phyloP scores from a whole-genome alignment of 2,888 invertebrate species.

The Isoperla grammatica region DNA sequence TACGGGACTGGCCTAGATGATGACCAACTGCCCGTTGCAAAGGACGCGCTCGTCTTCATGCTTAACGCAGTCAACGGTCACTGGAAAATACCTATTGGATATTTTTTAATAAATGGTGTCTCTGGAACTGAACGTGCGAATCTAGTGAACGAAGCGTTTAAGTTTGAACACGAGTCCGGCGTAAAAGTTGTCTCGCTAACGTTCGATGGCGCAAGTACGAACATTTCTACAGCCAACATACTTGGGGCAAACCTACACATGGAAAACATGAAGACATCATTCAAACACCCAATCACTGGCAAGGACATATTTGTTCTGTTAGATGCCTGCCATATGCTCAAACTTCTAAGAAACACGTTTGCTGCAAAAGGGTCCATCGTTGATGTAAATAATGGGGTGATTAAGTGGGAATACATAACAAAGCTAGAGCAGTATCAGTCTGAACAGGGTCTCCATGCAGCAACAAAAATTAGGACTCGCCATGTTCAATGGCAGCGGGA shows the following conservation, averaged over 20 bases:
- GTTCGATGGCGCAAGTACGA: conserved; percentile 36
- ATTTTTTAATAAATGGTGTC: conserved; percentile 35
- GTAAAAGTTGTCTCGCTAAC: conserved; percentile 33
- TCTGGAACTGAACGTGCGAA: conserved; percentile 32
- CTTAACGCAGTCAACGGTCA: conserved; percentile 32
- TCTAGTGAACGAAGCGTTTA: conserved; percentile 32
- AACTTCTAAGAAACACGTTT: conserved; percentile 29
- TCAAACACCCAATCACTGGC: conserved; percentile 18
- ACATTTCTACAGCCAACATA: conserved; percentile 30
- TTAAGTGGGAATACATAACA: conserved; percentile 26
- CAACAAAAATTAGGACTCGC: conserved; percentile 24
- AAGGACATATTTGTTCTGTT: conserved; percentile 24
- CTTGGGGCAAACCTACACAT: conserved; percentile 25
- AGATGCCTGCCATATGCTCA: conserved; percentile 32
- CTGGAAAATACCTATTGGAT: conserved; percentile 37
- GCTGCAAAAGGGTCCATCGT: conserved; percentile 8
- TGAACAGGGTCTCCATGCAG: conserved; percentile 26
- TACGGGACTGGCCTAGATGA: conserved; percentile 32
- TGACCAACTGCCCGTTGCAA: conserved; percentile 32
- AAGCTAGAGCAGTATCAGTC: conserved; percentile 24
- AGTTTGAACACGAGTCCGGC: conserved; percentile 31
- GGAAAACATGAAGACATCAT: conserved; percentile 10
- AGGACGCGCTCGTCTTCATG: conserved; percentile 36
- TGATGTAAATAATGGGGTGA: conserved; percentile 22
- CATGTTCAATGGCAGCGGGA: conserved; percentile 20